Evolutionary conservation across 2,113 vertebrate species (phyloP).

Genomic region (Atrichornis clamosus): DNA sequence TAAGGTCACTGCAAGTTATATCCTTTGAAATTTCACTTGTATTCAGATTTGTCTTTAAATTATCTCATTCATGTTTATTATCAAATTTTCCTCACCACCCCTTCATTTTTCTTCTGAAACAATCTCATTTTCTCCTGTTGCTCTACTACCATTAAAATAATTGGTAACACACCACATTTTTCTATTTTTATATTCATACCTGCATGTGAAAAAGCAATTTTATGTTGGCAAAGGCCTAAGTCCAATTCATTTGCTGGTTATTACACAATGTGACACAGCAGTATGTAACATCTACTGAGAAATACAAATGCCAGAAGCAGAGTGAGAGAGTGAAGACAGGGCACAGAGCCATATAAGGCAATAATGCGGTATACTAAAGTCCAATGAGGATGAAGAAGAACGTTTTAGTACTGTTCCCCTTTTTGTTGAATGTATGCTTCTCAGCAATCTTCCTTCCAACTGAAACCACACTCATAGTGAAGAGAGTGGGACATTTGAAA

Average conservation of each 20-base stretch:
- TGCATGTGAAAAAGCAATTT: neutral
- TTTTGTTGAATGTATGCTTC: neutral
- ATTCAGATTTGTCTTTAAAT: neutral
- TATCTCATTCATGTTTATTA: neutral
- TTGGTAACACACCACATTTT: neutral
- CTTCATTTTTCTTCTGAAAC: neutral
- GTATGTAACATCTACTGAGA: neutral
- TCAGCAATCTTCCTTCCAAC: neutral
- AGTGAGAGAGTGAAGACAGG: neutral
- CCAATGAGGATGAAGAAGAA: neutral
- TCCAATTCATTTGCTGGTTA: neutral
- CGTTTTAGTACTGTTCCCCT: neutral
- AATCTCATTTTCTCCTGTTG: neutral
- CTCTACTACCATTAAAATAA: neutral
- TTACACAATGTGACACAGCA: neutral
- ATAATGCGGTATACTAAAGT: neutral
- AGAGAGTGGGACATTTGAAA: neutral
- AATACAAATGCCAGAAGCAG: neutral
- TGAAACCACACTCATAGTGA: neutral
- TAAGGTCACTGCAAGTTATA: neutral
- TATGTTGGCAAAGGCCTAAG: neutral
- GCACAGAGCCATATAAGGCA: neutral
- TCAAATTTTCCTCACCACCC: neutral
- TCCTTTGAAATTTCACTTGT: neutral
- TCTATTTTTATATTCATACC: neutral